phyloP scores from a whole-genome alignment of 2,797 vertebrate genomes.

The Sardinella longiceps region DNA sequence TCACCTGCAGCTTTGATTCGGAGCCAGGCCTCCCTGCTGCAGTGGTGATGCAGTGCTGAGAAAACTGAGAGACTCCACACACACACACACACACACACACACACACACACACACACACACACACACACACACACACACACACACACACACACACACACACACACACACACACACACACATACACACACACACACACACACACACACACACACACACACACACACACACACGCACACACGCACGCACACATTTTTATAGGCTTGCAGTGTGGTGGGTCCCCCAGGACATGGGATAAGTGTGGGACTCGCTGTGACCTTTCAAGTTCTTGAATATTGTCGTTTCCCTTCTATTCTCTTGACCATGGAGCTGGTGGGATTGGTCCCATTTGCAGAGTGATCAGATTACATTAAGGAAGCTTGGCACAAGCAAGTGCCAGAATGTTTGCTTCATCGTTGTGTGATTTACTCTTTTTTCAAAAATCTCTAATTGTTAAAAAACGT shows the following conservation, averaged over 20 bases:
- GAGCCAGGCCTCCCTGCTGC: constrained; percentile 27
- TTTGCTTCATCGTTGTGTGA: not conserved
- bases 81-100: no score
- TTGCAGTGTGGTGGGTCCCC: not conserved
- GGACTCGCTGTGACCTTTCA: not conserved
- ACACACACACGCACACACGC: not conserved
- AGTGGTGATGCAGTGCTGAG: constrained; percentile 35
- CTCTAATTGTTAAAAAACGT: no score
- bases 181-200: not conserved
- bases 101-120: not conserved
- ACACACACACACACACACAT: not conserved
- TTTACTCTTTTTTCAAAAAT: not conserved
- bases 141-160: not conserved
- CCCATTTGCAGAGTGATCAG: not conserved
- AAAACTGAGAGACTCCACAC: no score
- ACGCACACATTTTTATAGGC: not conserved
- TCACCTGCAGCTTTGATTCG: constrained; percentile 41
- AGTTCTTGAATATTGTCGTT: not conserved
- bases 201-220: not conserved
- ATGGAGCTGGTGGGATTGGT: not conserved
- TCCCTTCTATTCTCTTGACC: not conserved
- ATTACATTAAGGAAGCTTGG: not conserved
- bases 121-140: not conserved
- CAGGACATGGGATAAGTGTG: not conserved
- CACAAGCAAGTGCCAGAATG: not conserved